phyloP scores from a whole-genome alignment of 2,888 invertebrate genomes.

The Lathronympha strigana region DNA sequence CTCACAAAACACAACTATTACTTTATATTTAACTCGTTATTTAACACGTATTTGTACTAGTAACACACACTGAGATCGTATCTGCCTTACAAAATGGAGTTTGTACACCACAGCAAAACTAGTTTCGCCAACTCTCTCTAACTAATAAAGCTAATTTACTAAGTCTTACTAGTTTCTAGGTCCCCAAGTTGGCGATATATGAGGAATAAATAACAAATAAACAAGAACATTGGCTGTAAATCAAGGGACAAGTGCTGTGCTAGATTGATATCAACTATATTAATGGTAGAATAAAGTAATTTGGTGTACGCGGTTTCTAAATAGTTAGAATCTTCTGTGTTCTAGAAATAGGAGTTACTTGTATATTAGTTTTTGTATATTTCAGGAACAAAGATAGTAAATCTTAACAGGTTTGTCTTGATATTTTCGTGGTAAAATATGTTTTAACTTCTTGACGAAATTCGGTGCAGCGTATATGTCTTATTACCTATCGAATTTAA shows the following conservation, averaged over 20 bases:
- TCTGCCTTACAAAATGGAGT: neutral
- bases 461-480: too few species aligned
- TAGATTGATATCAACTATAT: conserved; percentile 34
- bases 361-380: too few species aligned
- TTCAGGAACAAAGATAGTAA: too few species aligned
- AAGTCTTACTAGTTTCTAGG: conserved; percentile 22
- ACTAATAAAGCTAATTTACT: conserved; percentile 38
- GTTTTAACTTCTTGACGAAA: too few species aligned
- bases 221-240: conserved; percentile 18
- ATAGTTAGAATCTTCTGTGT: neutral
- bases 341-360: too few species aligned
- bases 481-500: too few species aligned
- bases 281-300: conserved; percentile 12
- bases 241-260: conserved; percentile 16
- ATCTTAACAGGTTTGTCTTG: too few species aligned
- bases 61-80: neutral
- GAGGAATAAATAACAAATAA: conserved; percentile 38
- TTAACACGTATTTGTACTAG: neutral
- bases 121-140: conserved; percentile 7
- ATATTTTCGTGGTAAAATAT: too few species aligned
- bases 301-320: conserved; percentile 6
- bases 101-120: conserved; percentile 15
- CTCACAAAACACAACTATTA: too few species aligned
- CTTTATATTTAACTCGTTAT: too few species aligned
- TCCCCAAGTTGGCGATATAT: conserved; percentile 14